A percentile compares a stretch with the other conserved stretches of the same genome.
These are phyloP conservation scores for Pseudochirops corinnae DNA, from an alignment of 2,797 vertebrate species.

Conservation along the genomic window DNA sequence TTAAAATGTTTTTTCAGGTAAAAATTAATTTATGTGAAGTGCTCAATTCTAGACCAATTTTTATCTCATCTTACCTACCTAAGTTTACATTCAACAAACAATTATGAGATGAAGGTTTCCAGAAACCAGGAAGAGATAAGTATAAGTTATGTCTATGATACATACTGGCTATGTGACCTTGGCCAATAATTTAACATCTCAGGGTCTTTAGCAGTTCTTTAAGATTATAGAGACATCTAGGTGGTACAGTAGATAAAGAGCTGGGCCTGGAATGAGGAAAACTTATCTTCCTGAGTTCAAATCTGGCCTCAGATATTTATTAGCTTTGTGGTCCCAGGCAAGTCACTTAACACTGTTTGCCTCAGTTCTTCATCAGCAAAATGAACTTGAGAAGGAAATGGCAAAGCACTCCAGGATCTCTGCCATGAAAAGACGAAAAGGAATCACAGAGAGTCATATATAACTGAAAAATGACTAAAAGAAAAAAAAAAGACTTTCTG, in stretches of 20 bases:
- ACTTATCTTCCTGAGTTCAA: not conserved
- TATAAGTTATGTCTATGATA: not conserved
- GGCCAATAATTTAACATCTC: not conserved
- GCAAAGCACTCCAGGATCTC: not conserved
- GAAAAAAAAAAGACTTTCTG: too few relatives aligned
- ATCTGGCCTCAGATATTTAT: not conserved
- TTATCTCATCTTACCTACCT: not conserved
- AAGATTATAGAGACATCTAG: not conserved
- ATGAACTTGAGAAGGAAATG: not conserved
- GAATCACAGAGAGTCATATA: not conserved
- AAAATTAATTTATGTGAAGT: conserved; percentile 8
- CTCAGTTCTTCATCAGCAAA: not conserved
- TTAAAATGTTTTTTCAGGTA: conserved; percentile 29
- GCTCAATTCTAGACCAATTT: not conserved
- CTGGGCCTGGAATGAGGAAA: not conserved
- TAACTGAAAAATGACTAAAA: too few relatives aligned
- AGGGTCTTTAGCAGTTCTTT: not conserved
- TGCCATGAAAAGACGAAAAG: not conserved
- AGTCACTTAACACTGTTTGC: not conserved
- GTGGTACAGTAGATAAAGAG: not conserved
- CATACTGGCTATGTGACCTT: too few relatives aligned
- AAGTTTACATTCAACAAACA: not conserved
- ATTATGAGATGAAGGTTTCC: too few relatives aligned
- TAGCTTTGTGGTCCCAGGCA: not conserved
- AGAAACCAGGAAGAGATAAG: not conserved